These are phyloP conservation scores for Aspidoscelis tigris DNA, from an alignment of 2,113 vertebrate species.

Conservation along the genomic window DNA sequence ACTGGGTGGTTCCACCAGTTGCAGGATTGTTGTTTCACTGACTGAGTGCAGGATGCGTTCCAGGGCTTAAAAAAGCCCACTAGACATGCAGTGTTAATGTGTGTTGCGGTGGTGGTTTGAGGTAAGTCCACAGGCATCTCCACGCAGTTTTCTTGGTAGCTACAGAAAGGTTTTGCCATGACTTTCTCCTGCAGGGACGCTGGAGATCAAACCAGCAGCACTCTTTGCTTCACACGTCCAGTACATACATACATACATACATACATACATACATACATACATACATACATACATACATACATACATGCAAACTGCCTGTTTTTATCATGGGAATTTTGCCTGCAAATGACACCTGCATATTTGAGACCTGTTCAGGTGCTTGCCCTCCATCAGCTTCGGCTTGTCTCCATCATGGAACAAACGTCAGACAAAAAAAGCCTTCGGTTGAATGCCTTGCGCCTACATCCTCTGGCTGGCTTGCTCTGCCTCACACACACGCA, in stretches of 20 bases:
- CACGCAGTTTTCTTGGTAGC: no score
- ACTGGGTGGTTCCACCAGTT: background rate
- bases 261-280: no score
- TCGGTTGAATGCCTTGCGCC: slow-evolving; percentile 52
- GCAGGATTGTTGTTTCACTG: background rate
- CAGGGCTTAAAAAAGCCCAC: no score
- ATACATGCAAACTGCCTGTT: no score
- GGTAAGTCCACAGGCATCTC: no score
- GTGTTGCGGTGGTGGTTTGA: background rate
- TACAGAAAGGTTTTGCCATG: no score
- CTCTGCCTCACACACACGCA: background rate
- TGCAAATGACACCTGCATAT: background rate
- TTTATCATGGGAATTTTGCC: background rate
- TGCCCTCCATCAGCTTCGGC: background rate
- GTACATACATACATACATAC: no score
- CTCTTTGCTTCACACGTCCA: no score
- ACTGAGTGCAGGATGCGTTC: background rate
- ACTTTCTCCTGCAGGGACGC: no score
- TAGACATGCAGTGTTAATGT: no score
- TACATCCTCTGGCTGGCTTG: background rate
- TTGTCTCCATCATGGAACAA: background rate
- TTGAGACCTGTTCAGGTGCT: background rate
- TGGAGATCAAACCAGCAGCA: no score
- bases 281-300: no score
- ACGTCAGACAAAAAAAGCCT: background rate